phyloP scores from a whole-genome alignment of 2,888 invertebrate genomes.

The Colostygia pectinataria region DNA sequence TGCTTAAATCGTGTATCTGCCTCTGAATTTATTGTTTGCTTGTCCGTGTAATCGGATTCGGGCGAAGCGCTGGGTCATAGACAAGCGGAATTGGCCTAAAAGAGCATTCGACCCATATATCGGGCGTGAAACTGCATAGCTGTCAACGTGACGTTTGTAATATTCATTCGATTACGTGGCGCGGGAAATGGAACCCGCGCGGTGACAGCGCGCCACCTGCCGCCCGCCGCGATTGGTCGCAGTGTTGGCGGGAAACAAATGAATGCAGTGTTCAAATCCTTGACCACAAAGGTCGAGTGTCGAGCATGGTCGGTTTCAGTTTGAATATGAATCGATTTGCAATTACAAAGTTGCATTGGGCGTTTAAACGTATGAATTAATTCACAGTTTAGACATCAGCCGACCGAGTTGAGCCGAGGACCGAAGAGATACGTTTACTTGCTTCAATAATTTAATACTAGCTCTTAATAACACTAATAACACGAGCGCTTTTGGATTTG shows the following conservation, averaged over 20 bases:
- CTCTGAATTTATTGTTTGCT: slow-evolving; percentile 20
- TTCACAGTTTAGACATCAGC: slow-evolving; percentile 16
- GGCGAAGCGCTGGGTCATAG: slow-evolving; percentile 44
- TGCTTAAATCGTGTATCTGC: slow-evolving; percentile 25
- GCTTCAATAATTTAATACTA: not conserved
- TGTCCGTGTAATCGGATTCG: slow-evolving; percentile 33
- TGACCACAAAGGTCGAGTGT: slow-evolving; percentile 59
- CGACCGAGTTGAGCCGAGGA: too few relatives aligned
- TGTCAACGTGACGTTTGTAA: slow-evolving; percentile 76
- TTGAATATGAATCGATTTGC: slow-evolving; percentile 60
- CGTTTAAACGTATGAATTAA: slow-evolving; percentile 25
- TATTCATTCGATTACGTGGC: slow-evolving; percentile 77
- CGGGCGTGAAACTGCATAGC: slow-evolving; percentile 64
- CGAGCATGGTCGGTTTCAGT: slow-evolving; percentile 39
- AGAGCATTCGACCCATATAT: slow-evolving; percentile 70
- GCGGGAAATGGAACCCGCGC: slow-evolving; percentile 73
- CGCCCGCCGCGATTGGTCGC: slow-evolving; percentile 44
- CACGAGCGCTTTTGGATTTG: too few relatives aligned
- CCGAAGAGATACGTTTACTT: not conserved
- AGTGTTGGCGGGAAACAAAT: slow-evolving; percentile 57
- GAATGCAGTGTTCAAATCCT: slow-evolving; percentile 55
- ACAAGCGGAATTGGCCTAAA: slow-evolving; percentile 65
- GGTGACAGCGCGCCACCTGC: slow-evolving; percentile 74
- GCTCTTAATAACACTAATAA: too few relatives aligned
- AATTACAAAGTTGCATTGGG: slow-evolving; percentile 33